Evolutionary conservation across 2,113 vertebrate genomes (phyloP), one percentile per base, ranked within the genome.

Genomic region (Lepidothrix coronata): DNA sequence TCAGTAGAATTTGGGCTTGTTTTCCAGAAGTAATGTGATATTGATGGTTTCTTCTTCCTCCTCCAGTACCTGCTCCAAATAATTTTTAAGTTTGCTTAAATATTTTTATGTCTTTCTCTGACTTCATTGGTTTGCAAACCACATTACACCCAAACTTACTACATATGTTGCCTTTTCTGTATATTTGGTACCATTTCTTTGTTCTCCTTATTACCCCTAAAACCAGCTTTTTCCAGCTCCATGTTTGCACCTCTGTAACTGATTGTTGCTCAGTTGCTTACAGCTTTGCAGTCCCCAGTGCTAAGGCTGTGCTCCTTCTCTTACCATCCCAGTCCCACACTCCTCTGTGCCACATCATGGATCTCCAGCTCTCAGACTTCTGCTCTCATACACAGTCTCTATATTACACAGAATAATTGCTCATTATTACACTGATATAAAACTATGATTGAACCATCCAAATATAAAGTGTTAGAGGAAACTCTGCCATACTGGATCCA

Each of bases 351-450:
- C 13, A 28, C 5, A 48, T 59, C 23, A 24, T 23, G 0, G 28
- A 25, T 35, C 51, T 74, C 44, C 7, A 22, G 6, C 31, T 91
- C 44, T 85, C 24, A 63, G 58, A 35, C 22, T 46, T 41, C 24
- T 63, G 19, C 31, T 81, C 24, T 59, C 2, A 0, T 54, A 63
- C 5, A 18, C 9, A 1, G 0, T 18, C 28, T 71, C 30, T 58
- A 8, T 71, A 59, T 37, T 72, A 48, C 25, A 70, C 5, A 91
- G 30, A 75, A 70, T 48, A 82, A 44, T 62, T 71, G 1, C 6
- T 62, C 37, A 37, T 37, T 62, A 39, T 68, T 78, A 46, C 9
- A 55, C 14, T 68, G 22, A 31, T 78, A 62, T 23, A 46, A 52
- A 85, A 51, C 5, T 31, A 12, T 27, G 17, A 6, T 24, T 35